phyloP scores from a whole-genome alignment of 2,113 vertebrate species.

The Micronycteris hirsuta region DNA sequence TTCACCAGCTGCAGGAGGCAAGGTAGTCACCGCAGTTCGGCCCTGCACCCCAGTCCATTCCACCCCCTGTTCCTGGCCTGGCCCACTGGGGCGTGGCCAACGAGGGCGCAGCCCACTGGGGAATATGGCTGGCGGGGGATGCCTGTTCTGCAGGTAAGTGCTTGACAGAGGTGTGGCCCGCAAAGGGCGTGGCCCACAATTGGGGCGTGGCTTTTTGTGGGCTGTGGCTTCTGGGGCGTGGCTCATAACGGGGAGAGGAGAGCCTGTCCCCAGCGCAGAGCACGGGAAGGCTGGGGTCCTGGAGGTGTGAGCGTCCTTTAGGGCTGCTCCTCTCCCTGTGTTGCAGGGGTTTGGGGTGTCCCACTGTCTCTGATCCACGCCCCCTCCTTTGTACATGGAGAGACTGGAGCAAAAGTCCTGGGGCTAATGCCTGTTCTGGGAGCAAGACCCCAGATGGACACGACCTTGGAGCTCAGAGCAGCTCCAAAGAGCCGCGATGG shows the following conservation, averaged over 20 bases:
- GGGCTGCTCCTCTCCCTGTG: background rate
- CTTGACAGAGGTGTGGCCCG: background rate
- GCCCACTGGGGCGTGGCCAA: background rate
- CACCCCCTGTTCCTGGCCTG: rapidly evolving
- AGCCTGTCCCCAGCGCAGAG: background rate
- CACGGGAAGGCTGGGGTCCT: background rate
- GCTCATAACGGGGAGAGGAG: rapidly evolving
- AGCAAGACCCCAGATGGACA: background rate
- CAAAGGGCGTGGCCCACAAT: background rate
- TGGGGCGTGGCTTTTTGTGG: background rate
- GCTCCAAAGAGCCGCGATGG: background rate
- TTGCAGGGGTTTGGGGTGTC: rapidly evolving
- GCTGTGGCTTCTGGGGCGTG: background rate
- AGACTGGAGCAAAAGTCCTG: background rate
- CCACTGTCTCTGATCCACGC: background rate
- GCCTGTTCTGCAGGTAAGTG: too few species aligned
- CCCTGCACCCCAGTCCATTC: background rate
- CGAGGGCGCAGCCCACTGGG: background rate
- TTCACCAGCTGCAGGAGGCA: slow-evolving; percentile 85
- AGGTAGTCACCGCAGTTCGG: background rate
- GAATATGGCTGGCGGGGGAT: background rate
- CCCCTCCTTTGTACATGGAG: background rate
- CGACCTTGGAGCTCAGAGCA: rapidly evolving
- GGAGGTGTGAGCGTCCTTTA: background rate
- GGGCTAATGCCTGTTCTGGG: too few species aligned